A percentile compares a stretch with the other conserved stretches of the same genome.
Evolutionary conservation across 1,140 invertebrate genomes (phyloP).

Genomic region (Glossosoma conforme): DNA sequence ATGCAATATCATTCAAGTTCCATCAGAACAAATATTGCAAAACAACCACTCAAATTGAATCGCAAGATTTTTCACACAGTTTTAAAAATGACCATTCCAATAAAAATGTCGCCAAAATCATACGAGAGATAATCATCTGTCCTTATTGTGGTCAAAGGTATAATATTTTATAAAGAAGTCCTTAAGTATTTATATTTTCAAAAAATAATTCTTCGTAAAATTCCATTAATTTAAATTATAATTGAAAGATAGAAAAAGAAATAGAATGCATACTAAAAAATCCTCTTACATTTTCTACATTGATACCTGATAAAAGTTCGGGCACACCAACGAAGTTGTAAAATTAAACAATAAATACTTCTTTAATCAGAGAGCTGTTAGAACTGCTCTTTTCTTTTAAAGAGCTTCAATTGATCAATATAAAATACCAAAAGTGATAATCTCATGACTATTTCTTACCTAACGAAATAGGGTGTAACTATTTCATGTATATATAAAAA

Average conservation of each 20-base stretch:
- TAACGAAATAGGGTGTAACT: no score
- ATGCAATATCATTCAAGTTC: constrained; percentile 19
- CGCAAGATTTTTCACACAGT: neutral
- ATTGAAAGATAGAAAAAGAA: no score
- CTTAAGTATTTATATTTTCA: neutral
- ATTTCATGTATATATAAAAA: no score
- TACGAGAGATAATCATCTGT: constrained; percentile 17
- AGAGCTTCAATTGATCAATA: no score
- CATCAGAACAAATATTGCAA: constrained; percentile 14
- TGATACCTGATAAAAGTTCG: no score
- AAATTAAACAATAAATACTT: constrained; percentile 3
- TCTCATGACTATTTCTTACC: no score
- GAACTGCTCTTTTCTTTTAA: neutral
- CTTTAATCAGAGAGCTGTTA: no score
- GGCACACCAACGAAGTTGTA: no score
- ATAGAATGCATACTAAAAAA: no score
- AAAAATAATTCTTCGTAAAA: neutral
- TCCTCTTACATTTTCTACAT: no score
- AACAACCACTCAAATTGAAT: neutral
- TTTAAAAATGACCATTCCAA: constrained; percentile 1
- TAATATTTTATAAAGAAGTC: neutral
- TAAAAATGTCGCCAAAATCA: constrained; percentile 1
- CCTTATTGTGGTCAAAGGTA: constrained; percentile 26
- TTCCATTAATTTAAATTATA: no score
- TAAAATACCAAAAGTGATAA: no score